Evolutionary conservation across 2,797 vertebrate species (phyloP).

Genomic region (Malacoctenus gilli): DNA sequence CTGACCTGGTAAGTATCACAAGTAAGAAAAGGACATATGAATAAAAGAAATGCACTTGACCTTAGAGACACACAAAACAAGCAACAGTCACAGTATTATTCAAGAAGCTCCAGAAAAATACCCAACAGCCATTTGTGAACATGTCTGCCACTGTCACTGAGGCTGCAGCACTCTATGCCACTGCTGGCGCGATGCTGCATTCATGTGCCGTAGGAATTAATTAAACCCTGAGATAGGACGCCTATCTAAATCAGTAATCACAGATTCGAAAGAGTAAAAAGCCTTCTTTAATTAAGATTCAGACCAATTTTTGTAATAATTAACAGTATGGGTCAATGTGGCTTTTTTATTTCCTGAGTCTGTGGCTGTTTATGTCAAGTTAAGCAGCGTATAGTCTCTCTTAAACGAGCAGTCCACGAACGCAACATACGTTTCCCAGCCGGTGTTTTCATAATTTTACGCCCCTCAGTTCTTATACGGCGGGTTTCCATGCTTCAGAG

Average conservation of each 20-base stretch:
- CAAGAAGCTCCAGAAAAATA: constrained; percentile 8
- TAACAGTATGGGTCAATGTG: no score
- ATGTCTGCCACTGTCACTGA: constrained; percentile 30
- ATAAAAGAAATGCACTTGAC: no score
- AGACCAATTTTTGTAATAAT: no score
- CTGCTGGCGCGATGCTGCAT: constrained; percentile 49
- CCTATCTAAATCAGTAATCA: not conserved
- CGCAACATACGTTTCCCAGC: constrained; percentile 56
- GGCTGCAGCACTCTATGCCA: constrained; percentile 32
- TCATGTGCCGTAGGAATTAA: constrained; percentile 1
- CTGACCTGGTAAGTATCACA: no score
- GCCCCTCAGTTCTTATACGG: constrained; percentile 53
- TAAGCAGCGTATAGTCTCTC: no score
- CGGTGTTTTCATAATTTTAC: constrained; percentile 69
- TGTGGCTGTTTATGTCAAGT: no score
- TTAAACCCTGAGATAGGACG: rapidly evolving
- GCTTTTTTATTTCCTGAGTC: no score
- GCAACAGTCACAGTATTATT: no score
- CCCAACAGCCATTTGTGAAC: constrained; percentile 26
- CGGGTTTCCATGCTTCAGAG: constrained; percentile 69
- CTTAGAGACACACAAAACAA: no score
- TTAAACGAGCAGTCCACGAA: constrained; percentile 40
- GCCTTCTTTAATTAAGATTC: no score
- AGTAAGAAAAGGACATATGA: no score
- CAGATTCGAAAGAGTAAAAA: no score